Conservation (phyloP, 2,888 invertebrate species). For the Caenorhabditis zanzibari region DNA sequence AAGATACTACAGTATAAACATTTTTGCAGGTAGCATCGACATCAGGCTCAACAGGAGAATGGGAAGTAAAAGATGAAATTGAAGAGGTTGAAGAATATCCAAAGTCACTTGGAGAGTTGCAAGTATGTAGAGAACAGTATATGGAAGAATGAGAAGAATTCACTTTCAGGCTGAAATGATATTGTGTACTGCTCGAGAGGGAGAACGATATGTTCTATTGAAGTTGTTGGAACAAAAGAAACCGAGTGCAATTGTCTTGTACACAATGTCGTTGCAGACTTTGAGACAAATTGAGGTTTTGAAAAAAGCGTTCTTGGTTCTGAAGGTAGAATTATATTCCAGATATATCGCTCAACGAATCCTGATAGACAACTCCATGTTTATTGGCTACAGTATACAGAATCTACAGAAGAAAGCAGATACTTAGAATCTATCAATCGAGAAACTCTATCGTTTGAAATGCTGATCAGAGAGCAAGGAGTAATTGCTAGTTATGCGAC, state of each 20-base stretch:
- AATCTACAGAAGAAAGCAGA: constrained; percentile 97
- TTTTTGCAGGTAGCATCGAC: constrained; percentile 16
- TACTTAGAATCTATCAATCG: constrained; percentile 87
- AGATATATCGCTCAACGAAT: constrained; percentile 87
- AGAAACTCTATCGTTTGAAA: constrained; percentile 96
- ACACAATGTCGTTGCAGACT: constrained; percentile 92
- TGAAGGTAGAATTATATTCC: background rate
- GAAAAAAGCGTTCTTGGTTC: background rate
- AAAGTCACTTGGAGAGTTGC: constrained; percentile 56
- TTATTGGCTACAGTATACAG: constrained; percentile 93
- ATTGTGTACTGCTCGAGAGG: constrained; percentile 60
- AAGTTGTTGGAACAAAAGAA: constrained; percentile 80
- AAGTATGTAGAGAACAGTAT: constrained; percentile 23
- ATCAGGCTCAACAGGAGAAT: constrained; percentile 29
- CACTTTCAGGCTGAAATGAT: constrained; percentile 61
- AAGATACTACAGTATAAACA: constrained; percentile 31
- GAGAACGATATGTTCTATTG: constrained; percentile 86
- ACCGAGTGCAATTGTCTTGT: constrained; percentile 92
- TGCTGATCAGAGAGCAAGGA: constrained; percentile 93
- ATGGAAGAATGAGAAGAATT: too few relatives aligned
- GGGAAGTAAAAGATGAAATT: constrained; percentile 49
- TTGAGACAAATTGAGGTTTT: constrained; percentile 91
- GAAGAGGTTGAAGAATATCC: constrained; percentile 46
- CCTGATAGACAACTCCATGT: constrained; percentile 86
- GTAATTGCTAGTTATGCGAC: constrained; percentile 85